Evolutionary conservation across 1,140 invertebrate species (phyloP), one percentile per base, ranked within the genome.

Genomic region (Drosophila varians): DNA sequence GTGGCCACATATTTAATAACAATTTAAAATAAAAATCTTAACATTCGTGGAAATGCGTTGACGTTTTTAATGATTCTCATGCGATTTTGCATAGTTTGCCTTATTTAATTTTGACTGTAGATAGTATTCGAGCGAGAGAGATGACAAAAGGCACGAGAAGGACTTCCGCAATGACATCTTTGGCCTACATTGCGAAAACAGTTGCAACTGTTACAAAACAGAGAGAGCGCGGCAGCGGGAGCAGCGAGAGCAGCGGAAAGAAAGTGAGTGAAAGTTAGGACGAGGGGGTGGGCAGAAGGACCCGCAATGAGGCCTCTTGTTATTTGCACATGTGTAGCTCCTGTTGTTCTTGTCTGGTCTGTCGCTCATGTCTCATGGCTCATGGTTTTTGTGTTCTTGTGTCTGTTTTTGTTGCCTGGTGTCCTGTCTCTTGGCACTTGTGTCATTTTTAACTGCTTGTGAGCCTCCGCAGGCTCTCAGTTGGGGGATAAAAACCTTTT

Each of bases 161-260:
- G 28, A 28, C 62, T 74, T 65, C 58, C 45, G 70, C 47, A 34
- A 64, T 78, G 72, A 52, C 76, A 58, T 57, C 58, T 80, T 74
- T 86, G 80, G 76, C 80, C 80, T 86, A 86, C 80, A 86, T 87
- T 86, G 73, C 73, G 74, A 86, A 86, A 86, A 77, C 82, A 86
- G 72, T 74, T 86, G 80, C 80, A 86, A 76, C 82, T 76, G 82
- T 74, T 80, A 74, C 76, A 68, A 57, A 60, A 54, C 48, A 46
- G 25, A 38, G 9, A 12, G 65, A 19, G 8, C 28, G 28, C 14
- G 49, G 23, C 21, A 55, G 36, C 19, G 19, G 9, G 34, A 36
- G n/a, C 1, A 16, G 36, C 16, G 4, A 43, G 26, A 12, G 16
- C n/a, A n/a, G n/a, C 36, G 38, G 51, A 43, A 11, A 14, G 51